Evolutionary conservation across 2,888 invertebrate genomes (phyloP), one percentile per base, ranked within the genome.

Genomic region (Phasia obesa): DNA sequence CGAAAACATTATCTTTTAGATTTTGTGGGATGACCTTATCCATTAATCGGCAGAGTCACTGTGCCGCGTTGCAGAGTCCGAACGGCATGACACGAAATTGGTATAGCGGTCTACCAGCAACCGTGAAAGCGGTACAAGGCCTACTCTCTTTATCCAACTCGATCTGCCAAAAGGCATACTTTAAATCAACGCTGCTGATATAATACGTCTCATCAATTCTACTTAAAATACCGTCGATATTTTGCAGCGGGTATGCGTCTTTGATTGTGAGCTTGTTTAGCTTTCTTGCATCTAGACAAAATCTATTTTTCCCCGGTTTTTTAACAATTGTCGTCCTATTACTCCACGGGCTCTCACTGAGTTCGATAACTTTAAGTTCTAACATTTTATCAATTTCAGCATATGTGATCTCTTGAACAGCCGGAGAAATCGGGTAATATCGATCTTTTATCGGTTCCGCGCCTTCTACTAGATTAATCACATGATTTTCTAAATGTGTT

Each of bases 231-330:
- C 31, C 31, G 31, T 31, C 31, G 2, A 31, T 31, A 31, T 31
- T 31, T 31, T 31, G 31, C 31, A 3, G 9, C 31, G 31, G 31
- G 31, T 31, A 31, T 7, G 31, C 31, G 9, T 31, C 31, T 9
- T 31, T 31, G 9, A 31, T 4, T 9, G 31, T 31, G 6, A 31
- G 9, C 31, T 31, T 31, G 9, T 31, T 31, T 3, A 31, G 9
- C 31, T 31, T 31, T 9, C 31, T 31, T 1, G 31, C 31, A 4
- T 31, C 31, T 31, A 31, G 31, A 31, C 31, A 31, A 31, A 55
- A 55, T 27, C 55, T 25, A 7, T 55, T 55, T n/a, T 55, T 55
- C n/a, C 55, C 55, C 13, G 55, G 55, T 27, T 55, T 55, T 27
- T n/a, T 25, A 5, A 55, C 55, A 19, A 55, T 27, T 7, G 55